Base-by-base conservation (phyloP, 92 coral and sea anemone genomes). In the Heteractis magnifica region DNA sequence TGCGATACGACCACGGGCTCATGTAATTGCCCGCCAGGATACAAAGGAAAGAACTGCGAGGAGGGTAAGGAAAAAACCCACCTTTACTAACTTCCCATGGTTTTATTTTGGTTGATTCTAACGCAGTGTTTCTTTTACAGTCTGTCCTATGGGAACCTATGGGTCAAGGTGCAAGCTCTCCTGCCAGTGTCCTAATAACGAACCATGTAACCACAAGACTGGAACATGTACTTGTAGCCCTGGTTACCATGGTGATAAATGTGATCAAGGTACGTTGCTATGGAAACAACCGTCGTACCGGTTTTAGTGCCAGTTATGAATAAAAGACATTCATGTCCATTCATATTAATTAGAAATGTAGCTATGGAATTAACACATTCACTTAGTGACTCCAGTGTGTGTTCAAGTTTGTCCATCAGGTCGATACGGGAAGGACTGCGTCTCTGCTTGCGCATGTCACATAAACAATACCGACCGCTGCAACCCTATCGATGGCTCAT, bases 21-120 rank as follows among this genome's bases (percentile, higher is more conserved):
- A 49, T 94, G 98, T 75, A 72, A 65, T 77, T 94, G 98, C 68
- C 76, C 94, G 15, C 86, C 96, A 6, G 98, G 98, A 64, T 94
- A 92, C 85, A 84, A 64, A 70, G 98, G 98, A n/a, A 90, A 92
- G 79, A 86, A 85, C 64, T 94, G 98, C 70, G 93, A 94, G 78
- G 83, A 86, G 64, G 87, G 98, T 94, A 78, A 90, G 95, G 7
- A n/a, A 1, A 3, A 9, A 55, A 62, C 0, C 7, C 3, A 10
- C 6, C 70, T 5, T 34, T 62, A 58, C 4, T 6, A 18, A 18
- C 70, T 18, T 62, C 0, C 20, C 20, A 58, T 58, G 64, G 64
- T 58, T 10, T 60, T 80, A 5, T 5, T 34, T 65, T 65, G 60
- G 3, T 65, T 80, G 58, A 16, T 15, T 65, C 23, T 80, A 8